Percentiles rank a stretch among this genome's conserved stretches.
These are phyloP conservation scores for Epirrita christyi DNA, from an alignment of 2,888 invertebrate genomes.

Conservation along the genomic window DNA sequence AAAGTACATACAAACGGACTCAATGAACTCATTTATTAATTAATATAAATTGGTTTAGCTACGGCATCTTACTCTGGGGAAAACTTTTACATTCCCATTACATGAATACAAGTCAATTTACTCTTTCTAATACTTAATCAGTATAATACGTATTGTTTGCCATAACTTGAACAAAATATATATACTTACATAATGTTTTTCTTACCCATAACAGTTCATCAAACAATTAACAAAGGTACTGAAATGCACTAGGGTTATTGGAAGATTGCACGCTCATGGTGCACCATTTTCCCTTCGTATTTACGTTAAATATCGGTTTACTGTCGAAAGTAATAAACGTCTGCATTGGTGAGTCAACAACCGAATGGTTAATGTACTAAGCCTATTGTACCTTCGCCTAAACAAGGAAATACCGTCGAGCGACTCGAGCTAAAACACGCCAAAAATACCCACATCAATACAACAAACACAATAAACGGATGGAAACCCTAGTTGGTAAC, in stretches of 20 bases:
- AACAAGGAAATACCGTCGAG: conserved; percentile 66
- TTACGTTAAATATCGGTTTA: conserved; percentile 39
- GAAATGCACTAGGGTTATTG: background rate
- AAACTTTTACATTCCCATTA: too few relatives aligned
- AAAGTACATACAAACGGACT: too few relatives aligned
- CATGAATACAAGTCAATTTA: too few relatives aligned
- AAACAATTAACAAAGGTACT: background rate
- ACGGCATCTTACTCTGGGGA: too few relatives aligned
- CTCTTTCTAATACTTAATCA: too few relatives aligned
- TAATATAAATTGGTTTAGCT: too few relatives aligned
- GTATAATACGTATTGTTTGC: too few relatives aligned
- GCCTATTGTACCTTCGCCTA: conserved; percentile 53
- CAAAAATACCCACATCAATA: conserved; percentile 62
- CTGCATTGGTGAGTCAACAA: conserved; percentile 44
- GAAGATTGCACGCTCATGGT: conserved; percentile 1
- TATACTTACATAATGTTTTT: background rate
- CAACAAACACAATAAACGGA: conserved; percentile 47
- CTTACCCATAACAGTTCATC: background rate
- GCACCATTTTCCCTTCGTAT: background rate
- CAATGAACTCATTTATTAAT: too few relatives aligned
- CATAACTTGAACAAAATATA: too few relatives aligned
- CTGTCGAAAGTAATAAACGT: conserved; percentile 48
- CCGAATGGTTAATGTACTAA: conserved; percentile 49
- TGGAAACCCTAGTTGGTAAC: conserved; percentile 38
- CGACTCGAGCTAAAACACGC: conserved; percentile 59